Conservation (phyloP, 2,113 vertebrate genomes). For the Platysternon megacephalum region DNA sequence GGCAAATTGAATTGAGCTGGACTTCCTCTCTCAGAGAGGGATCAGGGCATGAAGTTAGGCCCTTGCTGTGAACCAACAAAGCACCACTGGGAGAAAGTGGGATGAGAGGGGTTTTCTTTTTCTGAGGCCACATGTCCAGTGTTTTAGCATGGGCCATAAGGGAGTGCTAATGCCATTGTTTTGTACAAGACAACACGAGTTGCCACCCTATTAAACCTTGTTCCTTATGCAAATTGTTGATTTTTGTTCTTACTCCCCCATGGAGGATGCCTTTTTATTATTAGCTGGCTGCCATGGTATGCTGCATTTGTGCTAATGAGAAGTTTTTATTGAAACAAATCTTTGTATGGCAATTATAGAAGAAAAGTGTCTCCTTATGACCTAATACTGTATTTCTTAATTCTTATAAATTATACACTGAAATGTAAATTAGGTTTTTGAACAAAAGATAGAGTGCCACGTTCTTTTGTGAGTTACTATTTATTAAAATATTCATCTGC, state of each 20-base stretch:
- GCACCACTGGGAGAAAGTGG: conserved; percentile 79
- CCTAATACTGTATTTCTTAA: neutral
- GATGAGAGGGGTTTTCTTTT: conserved; percentile 81
- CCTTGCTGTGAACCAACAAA: conserved; percentile 90
- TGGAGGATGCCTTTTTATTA: conserved; percentile 88
- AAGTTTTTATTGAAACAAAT: neutral
- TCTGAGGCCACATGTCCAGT: conserved; percentile 88
- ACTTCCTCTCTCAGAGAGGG: conserved; percentile 81
- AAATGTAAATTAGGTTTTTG: neutral
- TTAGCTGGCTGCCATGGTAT: conserved; percentile 76
- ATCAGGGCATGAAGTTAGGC: conserved; percentile 86
- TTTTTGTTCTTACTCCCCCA: conserved; percentile 74
- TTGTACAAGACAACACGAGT: conserved; percentile 75
- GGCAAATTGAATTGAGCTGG: conserved; percentile 85
- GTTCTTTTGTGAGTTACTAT: neutral
- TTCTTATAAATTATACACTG: neutral
- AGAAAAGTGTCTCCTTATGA: neutral
- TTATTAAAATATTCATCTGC: neutral
- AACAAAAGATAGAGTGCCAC: neutral
- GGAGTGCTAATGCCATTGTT: conserved; percentile 88
- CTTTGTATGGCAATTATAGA: neutral
- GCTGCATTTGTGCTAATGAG: conserved; percentile 33
- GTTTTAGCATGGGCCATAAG: conserved; percentile 85
- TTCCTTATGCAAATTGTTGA: conserved; percentile 84
- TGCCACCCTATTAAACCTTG: conserved; percentile 81